These are phyloP conservation scores for Chinchilla lanigera DNA, from an alignment of 2,113 vertebrate species.

Conservation along the genomic window DNA sequence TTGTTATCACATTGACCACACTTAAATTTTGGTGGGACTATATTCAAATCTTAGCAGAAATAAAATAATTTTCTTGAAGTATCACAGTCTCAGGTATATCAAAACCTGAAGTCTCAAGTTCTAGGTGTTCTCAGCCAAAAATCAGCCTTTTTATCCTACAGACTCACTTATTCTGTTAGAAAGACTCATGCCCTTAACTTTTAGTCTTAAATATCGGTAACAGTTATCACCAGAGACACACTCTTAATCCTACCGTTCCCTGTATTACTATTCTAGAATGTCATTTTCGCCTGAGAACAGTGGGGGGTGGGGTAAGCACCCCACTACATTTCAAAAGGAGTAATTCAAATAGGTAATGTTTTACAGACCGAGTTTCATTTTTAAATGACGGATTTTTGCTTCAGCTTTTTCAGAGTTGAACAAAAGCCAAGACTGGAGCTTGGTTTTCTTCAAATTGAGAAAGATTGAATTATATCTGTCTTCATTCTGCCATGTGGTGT, in stretches of 20 bases:
- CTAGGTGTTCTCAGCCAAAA: background rate
- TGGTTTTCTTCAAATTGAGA: slow-evolving; percentile 69
- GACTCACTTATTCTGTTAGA: background rate
- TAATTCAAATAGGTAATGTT: background rate
- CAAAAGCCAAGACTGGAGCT: slow-evolving; percentile 50
- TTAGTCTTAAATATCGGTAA: background rate
- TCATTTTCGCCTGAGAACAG: background rate
- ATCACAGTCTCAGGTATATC: background rate
- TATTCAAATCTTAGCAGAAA: background rate
- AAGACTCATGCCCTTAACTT: background rate
- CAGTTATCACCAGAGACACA: background rate
- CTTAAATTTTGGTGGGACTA: background rate
- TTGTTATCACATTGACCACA: background rate
- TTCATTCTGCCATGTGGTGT: slow-evolving; percentile 71
- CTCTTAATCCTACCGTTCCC: background rate
- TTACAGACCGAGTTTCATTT: slow-evolving; percentile 45
- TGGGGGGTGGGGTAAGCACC: background rate
- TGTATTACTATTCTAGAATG: background rate
- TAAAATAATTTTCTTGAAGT: background rate
- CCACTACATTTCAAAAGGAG: background rate
- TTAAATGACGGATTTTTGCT: slow-evolving; percentile 44
- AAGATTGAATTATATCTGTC: slow-evolving; percentile 77
- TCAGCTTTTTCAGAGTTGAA: slow-evolving; percentile 47
- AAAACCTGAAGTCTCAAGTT: background rate
- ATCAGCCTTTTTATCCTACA: background rate